Percentiles rank a stretch among this genome's conserved stretches.
These are phyloP conservation scores for Steinernema khuongi DNA, from an alignment of 1,140 invertebrate species.

Conservation along the genomic window DNA sequence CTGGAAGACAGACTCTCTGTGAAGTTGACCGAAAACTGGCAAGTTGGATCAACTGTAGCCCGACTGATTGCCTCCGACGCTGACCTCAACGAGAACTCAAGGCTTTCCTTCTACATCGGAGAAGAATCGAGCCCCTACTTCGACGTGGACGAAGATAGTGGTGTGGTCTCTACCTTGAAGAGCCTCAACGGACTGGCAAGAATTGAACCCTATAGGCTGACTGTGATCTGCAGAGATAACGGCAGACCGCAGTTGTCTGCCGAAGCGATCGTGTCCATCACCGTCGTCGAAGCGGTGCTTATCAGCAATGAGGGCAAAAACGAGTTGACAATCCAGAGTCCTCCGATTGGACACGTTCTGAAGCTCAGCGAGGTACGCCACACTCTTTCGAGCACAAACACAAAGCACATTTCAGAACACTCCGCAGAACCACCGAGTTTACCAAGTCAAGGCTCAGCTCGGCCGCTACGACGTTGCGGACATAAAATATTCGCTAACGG, in stretches of 20 bases:
- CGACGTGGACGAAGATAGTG: not conserved
- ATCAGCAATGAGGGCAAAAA: not conserved
- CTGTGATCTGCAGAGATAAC: not conserved
- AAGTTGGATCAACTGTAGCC: not conserved
- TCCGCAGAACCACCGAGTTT: not conserved
- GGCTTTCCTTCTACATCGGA: not conserved
- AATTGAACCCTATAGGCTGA: not conserved
- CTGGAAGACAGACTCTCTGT: not conserved
- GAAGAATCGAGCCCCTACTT: not conserved
- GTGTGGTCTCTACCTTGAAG: not conserved
- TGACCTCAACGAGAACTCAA: not conserved
- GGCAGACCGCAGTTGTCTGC: not conserved
- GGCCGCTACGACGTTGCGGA: not conserved
- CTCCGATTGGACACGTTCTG: not conserved
- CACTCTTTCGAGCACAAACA: not conserved
- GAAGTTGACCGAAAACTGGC: not conserved
- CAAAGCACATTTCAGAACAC: not conserved
- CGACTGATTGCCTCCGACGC: not conserved
- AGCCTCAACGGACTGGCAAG: not conserved
- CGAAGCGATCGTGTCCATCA: not conserved
- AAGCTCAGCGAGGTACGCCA: not conserved
- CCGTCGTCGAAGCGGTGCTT: not conserved
- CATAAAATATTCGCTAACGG: not conserved
- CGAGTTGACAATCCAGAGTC: not conserved
- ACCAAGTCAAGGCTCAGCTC: not conserved